Conservation (phyloP, 2,888 invertebrate species). For the Acanthacorydalis orientalis region DNA sequence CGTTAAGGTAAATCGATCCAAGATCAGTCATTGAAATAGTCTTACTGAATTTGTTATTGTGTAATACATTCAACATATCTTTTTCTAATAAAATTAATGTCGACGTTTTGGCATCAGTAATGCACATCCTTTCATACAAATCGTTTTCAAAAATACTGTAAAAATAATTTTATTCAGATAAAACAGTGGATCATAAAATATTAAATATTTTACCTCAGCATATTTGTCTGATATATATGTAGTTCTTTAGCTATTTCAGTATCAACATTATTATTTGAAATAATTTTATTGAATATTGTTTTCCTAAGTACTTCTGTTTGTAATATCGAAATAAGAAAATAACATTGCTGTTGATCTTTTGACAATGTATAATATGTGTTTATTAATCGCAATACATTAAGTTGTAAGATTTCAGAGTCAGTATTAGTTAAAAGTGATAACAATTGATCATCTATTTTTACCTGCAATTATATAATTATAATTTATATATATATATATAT, state of each 20-base stretch:
- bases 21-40: not conserved
- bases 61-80: not conserved
- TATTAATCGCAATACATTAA: not conserved
- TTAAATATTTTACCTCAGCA: not conserved
- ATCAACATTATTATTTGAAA: not conserved
- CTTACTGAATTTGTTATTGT: not conserved
- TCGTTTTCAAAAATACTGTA: not conserved
- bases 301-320: not conserved
- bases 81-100: too few relatives aligned
- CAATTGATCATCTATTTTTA: not conserved
- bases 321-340: not conserved
- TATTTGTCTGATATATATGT: not conserved
- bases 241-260: not conserved
- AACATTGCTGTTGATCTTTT: not conserved
- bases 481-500: not conserved
- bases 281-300: not conserved
- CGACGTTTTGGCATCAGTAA: too few relatives aligned
- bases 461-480: not conserved
- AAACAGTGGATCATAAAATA: not conserved
- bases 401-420: not conserved
- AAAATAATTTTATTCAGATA: not conserved
- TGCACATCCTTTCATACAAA: too few relatives aligned
- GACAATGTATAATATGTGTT: not conserved
- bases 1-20: too few relatives aligned
- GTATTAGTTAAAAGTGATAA: not conserved